Base-by-base conservation (phyloP, 2,797 vertebrate species). In the Emys orbicularis region DNA sequence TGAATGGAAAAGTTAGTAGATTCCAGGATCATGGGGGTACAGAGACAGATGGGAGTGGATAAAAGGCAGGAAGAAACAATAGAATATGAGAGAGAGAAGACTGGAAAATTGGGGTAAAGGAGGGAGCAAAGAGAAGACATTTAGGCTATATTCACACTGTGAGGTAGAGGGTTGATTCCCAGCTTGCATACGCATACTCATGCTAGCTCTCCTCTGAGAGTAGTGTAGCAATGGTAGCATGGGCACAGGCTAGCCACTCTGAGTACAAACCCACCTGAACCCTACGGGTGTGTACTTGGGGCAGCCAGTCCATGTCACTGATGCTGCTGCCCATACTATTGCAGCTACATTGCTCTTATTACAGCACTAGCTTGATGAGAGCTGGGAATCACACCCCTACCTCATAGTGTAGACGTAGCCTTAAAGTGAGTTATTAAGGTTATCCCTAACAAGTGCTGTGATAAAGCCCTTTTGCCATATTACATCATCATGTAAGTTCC, bases 361-460 rank as follows among this genome's bases (percentile, higher is more conserved):
- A 37, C 16, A 5, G n/a, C 65, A 37, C 18, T 68, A 37, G 59
- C 34, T 37, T n/a, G 8, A 3, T 37, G 18, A 37, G 18, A 68
- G 34, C 6, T 68, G 65, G 5, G 8, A 68, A 21, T 68, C 18
- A 68, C n/a, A 68, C n/a, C 65, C 34, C n/a, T 68, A 10, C n/a
- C 34, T 68, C 8, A 37, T 68, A 11, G 65, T n/a, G n/a, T 21
- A 37, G 18, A 68, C 18, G 18, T 68, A 68, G n/a, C 65, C 23
- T 6, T 83, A 86, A 12, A 88, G 68, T 74, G 77, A 92, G 59
- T 85, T 52, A 79, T 86, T 10, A 95, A 93, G 56, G 54, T 94
- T 89, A 52, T 83, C 50, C 27, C 87, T 6, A 89, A 61, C 27
- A 18, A 25, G 11, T 83, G 44, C n/a, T 83, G 1, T 65, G 34